phyloP scores from a whole-genome alignment of 2,113 vertebrate genomes.

The Notiomystis cincta region DNA sequence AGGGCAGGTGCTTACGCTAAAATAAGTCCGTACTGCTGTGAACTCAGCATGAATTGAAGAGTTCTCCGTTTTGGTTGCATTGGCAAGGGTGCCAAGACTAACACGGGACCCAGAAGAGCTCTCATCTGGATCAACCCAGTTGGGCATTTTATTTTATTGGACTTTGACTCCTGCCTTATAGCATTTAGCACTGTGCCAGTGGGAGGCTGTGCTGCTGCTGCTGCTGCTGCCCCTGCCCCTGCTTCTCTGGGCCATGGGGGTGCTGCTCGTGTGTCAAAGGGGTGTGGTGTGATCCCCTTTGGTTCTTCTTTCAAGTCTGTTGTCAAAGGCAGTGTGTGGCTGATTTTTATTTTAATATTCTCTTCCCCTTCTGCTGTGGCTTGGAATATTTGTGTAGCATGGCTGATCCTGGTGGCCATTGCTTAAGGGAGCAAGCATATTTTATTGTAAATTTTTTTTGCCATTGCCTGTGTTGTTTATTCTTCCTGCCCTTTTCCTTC shows the following conservation, averaged over 20 bases:
- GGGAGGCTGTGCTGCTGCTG: not conserved
- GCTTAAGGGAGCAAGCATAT: not conserved
- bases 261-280: not conserved
- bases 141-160: not conserved
- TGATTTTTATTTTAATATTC: not conserved
- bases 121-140: not conserved
- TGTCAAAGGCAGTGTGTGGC: not conserved
- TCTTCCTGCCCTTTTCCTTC: not conserved
- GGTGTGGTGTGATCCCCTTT: not conserved
- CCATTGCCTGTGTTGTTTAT: not conserved
- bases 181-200: not conserved
- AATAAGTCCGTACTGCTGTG: not conserved
- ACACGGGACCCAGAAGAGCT: fast-evolving
- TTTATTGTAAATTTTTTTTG: not conserved
- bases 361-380: not conserved
- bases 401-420: not conserved
- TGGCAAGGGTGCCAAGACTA: not conserved
- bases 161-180: not conserved
- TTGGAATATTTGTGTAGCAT: not conserved
- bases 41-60: not conserved
- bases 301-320: not conserved
- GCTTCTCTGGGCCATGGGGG: not conserved
- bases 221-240: not conserved
- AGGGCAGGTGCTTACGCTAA: not conserved
- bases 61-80: not conserved